Base-by-base conservation (phyloP, 2,797 vertebrate genomes). In the Streptopelia turtur region DNA sequence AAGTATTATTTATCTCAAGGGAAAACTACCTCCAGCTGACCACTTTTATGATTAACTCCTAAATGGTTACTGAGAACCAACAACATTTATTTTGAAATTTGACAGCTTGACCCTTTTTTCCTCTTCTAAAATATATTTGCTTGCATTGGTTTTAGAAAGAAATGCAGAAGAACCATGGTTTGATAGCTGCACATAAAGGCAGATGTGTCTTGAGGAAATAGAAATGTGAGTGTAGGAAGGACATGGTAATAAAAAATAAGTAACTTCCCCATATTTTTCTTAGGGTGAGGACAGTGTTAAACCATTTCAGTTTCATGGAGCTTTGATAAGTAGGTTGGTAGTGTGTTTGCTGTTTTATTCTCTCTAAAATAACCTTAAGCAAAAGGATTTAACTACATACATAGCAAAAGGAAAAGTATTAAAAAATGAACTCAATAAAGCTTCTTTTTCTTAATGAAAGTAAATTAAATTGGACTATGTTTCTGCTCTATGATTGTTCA, bases 11-110 rank as follows among this genome's bases (percentile, higher is more conserved):
- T 92, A 79, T 88, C 69, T 71, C 76, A 27, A 70, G 56, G 65
- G 91, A 68, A 93, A 56, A 83, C 16, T 64, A 56, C 80, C 90
- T 93, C 76, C 78, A 93, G 33, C 84, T 95, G 87, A 86, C 37
- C 2, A 0, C 68, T 72, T 95, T 77, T 90, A 90, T 87, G 77
- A 90, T 91, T 71, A 74, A 92, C 33, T 95, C 65, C 78, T 94
- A 86, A 87, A 75, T 41, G 18, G 25, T 74, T 91, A 86, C 63
- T 83, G 57, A 95, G 83, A 75, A 61, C 53, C n/a, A 83, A 25
- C 63, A 85, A 63, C 55, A 93, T 80, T 83, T 85, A 63, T 80
- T 74, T 93, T 49, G 8, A 89, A 84, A 63, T 87, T 80, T 91
- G 88, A 76, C 77, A 82, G 30, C 49, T 59, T 72, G 17, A 91